Evolutionary conservation across 2,888 invertebrate species (phyloP), one percentile per base, ranked within the genome.

Genomic region (Pristionchus fissidentatus): DNA sequence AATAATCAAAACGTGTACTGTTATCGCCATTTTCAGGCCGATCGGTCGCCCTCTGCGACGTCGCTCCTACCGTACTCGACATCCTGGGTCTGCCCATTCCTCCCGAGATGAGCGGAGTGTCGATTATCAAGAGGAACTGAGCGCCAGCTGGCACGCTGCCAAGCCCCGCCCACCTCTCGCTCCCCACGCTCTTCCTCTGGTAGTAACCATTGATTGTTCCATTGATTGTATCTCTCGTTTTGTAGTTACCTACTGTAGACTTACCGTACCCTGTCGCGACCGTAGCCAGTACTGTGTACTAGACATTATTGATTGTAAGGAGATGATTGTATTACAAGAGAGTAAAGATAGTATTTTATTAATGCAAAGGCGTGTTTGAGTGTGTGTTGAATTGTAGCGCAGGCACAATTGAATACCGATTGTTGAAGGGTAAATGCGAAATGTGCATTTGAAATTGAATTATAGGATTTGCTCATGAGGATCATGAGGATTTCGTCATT

Each of bases 61-160:
- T 93, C 22, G 93, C 93, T 10, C 93, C 93, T 10, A 93, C 93
- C 7, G 90, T 93, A 43, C 90, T 93, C 35, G 90, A 91, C 84
- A 85, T 93, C 13, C 90, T 93, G 91, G 93, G 93, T 22, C 87
- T 93, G 13, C 90, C 92, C 10, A 90, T 91, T 41, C 93, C 93
- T 26, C 73, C 86, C 8, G 92, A 92, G 29, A 92, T 92, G 92
- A 89, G 87, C 35, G 92, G 92, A 35, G 88, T 84, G n/a, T 87
- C 90, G 10, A 85, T 92, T 66, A 87, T 91, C 62, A 86, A 90
- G 52, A 86, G 85, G 52, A 62, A 81, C 46, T 84, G 49, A 81
- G n/a, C 13, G 52, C 10, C 38, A 15, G 13, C 43, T 66, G 66
- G 35, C 66, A 29, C n/a, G 70, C 57, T 57, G 57, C 1, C 57